A percentile compares a stretch with the other conserved stretches of the same genome.
Evolutionary conservation across 1,140 invertebrate species (phyloP).

Genomic region (Plectrocnemia conspersa): DNA sequence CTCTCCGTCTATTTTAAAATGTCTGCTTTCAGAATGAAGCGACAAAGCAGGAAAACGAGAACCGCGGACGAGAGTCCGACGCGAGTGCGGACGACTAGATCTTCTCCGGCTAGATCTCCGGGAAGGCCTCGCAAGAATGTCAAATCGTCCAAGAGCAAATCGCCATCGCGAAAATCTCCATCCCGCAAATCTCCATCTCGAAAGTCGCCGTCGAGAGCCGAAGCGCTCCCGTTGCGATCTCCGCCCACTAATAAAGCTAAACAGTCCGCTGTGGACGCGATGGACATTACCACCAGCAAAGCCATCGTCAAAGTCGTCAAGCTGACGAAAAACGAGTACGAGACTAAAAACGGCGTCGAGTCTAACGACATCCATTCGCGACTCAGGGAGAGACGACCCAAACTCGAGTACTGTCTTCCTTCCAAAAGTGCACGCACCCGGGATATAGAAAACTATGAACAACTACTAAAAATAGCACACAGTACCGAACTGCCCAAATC

Average conservation of each 20-base stretch:
- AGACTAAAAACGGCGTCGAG: constrained; percentile 7
- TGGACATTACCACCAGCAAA: neutral
- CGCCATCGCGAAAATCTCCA: constrained; percentile 27
- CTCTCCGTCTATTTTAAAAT: no score
- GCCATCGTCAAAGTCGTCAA: neutral
- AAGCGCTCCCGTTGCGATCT: constrained; percentile 9
- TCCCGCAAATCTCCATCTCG: constrained; percentile 26
- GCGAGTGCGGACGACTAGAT: neutral
- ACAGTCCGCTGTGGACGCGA: neutral
- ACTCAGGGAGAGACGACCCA: constrained; percentile 6
- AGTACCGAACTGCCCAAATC: constrained; percentile 24
- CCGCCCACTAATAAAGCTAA: constrained; percentile 11
- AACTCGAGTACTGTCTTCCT: neutral
- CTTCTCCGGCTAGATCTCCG: constrained; percentile 19
- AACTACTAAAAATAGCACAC: constrained; percentile 19
- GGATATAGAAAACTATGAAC: constrained; percentile 15
- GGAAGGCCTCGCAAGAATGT: neutral
- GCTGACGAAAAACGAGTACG: neutral
- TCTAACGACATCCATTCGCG: neutral
- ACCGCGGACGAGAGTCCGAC: neutral
- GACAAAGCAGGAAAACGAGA: neutral
- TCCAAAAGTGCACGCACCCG: neutral
- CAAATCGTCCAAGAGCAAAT: constrained; percentile 19
- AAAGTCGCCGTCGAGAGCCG: constrained; percentile 23
- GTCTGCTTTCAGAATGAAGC: no score